Percentiles rank a stretch among this genome's conserved stretches.
Conservation (phyloP, 2,113 vertebrate genomes). For the Elaphurus davidianus region DNA sequence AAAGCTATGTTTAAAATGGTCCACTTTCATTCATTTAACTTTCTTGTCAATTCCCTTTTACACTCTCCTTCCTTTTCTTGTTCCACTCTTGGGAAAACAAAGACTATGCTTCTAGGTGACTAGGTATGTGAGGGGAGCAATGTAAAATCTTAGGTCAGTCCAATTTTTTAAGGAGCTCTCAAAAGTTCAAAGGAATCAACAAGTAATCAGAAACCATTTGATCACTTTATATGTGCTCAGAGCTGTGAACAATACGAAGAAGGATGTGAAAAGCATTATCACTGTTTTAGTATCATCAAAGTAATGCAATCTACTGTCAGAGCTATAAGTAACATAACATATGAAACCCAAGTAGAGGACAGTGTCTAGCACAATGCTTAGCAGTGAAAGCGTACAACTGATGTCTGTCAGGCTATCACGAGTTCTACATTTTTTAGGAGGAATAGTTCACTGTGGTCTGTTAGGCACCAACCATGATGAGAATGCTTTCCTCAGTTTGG, state of each 20-base stretch:
- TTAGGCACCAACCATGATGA: neutral
- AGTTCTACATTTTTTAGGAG: neutral
- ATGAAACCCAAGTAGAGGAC: neutral
- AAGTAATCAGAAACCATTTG: neutral
- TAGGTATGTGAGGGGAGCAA: neutral
- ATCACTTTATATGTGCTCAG: neutral
- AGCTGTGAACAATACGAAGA: neutral
- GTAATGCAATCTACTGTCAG: neutral
- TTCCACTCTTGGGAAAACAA: neutral
- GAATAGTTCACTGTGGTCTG: neutral
- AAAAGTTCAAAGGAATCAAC: neutral
- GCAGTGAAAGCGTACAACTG: neutral
- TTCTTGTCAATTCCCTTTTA: neutral
- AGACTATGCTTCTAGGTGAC: neutral
- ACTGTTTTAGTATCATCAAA: neutral
- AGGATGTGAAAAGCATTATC: neutral
- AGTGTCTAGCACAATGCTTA: neutral
- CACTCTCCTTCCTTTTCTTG: neutral
- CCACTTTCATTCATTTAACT: neutral
- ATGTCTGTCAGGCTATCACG: neutral
- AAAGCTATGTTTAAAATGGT: neutral
- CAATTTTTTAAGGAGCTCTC: neutral
- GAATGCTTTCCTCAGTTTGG: neutral
- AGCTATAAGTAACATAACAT: neutral
- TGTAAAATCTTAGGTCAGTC: neutral